phyloP scores from a whole-genome alignment of 2,888 invertebrate genomes.

The Synergus japonicus region DNA sequence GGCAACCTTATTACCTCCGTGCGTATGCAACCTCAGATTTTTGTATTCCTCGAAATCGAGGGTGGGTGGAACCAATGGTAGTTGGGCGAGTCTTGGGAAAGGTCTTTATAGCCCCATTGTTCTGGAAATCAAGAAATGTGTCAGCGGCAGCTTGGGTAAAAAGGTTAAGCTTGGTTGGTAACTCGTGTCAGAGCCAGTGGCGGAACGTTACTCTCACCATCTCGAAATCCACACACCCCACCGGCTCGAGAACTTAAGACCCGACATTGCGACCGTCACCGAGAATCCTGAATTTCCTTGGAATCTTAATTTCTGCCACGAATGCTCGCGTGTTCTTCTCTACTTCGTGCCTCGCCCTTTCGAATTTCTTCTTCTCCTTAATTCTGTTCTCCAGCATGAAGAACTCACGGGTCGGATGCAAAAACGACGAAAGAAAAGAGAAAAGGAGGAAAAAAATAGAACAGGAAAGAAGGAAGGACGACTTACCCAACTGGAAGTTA shows the following conservation, averaged over 20 bases:
- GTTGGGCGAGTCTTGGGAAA: constrained; percentile 4
- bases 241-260: constrained; percentile 58
- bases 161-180: constrained; percentile 66
- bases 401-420: constrained; percentile 37
- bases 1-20: constrained; percentile 44
- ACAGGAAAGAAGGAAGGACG: constrained; percentile 3
- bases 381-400: constrained; percentile 40
- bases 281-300: constrained; percentile 52
- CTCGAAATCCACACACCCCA: constrained; percentile 51
- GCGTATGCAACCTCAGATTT: constrained; percentile 46
- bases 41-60: constrained; percentile 10
- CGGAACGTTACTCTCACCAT: constrained; percentile 68
- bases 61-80: constrained; percentile 32
- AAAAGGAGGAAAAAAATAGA: not conserved
- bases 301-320: constrained; percentile 66
- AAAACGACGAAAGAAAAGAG: not conserved
- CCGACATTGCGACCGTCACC: constrained; percentile 48
- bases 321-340: constrained; percentile 47
- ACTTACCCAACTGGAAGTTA: constrained; percentile 22
- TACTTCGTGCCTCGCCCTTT: constrained; percentile 21
- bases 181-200: constrained; percentile 58
- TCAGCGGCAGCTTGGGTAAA: constrained; percentile 74
- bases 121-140: constrained; percentile 77
- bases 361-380: constrained; percentile 23
- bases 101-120: constrained; percentile 72